These are phyloP conservation scores for Mesoligia furuncula DNA, from an alignment of 2,888 invertebrate genomes.

Conservation along the genomic window DNA sequence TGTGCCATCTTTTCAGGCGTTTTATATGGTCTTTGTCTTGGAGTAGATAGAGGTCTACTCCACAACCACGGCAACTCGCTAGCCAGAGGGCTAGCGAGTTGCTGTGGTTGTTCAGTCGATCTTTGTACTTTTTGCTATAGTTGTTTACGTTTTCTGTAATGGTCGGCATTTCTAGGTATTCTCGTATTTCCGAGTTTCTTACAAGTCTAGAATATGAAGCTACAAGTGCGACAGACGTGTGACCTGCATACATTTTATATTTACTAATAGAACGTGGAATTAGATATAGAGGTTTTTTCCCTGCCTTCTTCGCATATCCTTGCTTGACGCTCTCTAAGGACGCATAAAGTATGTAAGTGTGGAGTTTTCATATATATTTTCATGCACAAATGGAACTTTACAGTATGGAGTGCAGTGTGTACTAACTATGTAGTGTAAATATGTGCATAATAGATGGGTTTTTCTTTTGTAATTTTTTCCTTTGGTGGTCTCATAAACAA, in stretches of 20 bases:
- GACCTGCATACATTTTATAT: constrained; percentile 59
- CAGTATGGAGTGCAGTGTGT: constrained; percentile 17
- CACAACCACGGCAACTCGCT: too few species aligned
- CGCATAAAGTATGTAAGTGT: constrained; percentile 43
- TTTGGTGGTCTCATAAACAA: neutral
- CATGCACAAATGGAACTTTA: constrained; percentile 35
- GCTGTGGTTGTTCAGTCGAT: too few species aligned
- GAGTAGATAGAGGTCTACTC: too few species aligned
- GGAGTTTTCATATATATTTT: constrained; percentile 44
- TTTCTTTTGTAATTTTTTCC: neutral
- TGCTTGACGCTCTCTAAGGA: constrained; percentile 32
- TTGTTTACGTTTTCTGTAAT: too few species aligned
- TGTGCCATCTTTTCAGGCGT: too few species aligned
- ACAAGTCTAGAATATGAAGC: constrained; percentile 30
- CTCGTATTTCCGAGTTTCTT: too few species aligned
- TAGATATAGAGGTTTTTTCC: constrained; percentile 48
- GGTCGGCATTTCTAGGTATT: too few species aligned
- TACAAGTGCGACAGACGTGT: constrained; percentile 21
- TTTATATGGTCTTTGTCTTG: too few species aligned
- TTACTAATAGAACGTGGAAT: constrained; percentile 44
- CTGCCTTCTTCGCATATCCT: constrained; percentile 32
- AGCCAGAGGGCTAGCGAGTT: too few species aligned
- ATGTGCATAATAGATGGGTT: constrained; percentile 10
- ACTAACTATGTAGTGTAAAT: constrained; percentile 17
- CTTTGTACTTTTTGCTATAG: too few species aligned